Evolutionary conservation across 2,113 vertebrate genomes (phyloP).

Genomic region (Charadrius vociferus): DNA sequence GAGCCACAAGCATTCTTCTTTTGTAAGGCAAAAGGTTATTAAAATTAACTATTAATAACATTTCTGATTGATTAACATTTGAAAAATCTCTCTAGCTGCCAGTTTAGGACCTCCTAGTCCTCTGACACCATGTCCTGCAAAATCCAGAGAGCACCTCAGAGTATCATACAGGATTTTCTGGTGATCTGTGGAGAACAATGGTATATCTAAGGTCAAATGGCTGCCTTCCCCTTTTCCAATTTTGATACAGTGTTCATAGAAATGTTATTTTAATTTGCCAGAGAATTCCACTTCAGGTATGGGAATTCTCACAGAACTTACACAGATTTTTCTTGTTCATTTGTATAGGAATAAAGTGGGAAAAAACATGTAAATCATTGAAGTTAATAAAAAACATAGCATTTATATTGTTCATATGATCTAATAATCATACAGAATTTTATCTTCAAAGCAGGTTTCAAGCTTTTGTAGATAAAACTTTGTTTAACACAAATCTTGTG

Average conservation of each 20-base stretch:
- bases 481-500: background rate
- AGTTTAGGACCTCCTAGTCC: background rate
- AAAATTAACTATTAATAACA: background rate
- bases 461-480: background rate
- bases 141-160: background rate
- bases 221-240: background rate
- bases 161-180: background rate
- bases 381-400: background rate
- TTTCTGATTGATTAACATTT: background rate
- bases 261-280: background rate
- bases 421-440: background rate
- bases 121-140: background rate
- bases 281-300: background rate
- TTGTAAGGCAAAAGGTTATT: background rate
- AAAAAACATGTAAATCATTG: background rate
- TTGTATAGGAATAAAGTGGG: background rate
- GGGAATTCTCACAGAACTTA: background rate
- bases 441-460: background rate
- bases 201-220: background rate
- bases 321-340: background rate
- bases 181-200: background rate
- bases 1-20: background rate
- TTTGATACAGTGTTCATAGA: background rate
- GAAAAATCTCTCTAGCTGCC: background rate
- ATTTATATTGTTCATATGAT: background rate